phyloP scores from a whole-genome alignment of 53 echinoderm and acorn worm genomes.

The Hippasteria phrygiana region DNA sequence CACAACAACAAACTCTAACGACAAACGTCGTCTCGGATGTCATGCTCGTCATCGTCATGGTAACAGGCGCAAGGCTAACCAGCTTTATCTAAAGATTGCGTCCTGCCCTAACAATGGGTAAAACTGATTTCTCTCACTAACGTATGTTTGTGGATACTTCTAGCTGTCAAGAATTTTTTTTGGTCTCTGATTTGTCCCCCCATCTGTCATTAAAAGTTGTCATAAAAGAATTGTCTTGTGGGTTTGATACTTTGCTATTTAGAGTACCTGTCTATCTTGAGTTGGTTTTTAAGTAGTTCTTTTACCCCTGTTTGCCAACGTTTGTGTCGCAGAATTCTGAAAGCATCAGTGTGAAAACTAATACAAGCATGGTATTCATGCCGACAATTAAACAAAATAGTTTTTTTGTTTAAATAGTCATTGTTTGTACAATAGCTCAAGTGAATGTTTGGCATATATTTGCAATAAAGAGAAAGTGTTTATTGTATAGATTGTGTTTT shows the following conservation, averaged over 20 bases:
- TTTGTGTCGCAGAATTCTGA: too few species aligned
- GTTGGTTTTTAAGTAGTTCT: too few species aligned
- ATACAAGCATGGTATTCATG: too few species aligned
- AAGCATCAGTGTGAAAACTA: too few species aligned
- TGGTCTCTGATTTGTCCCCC: constrained; percentile 7
- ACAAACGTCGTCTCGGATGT: constrained; percentile 22
- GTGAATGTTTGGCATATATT: too few species aligned
- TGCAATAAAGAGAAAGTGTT: too few species aligned
- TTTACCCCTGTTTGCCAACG: too few species aligned
- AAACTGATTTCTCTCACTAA: constrained; percentile 41
- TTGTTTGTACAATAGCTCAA: not conserved
- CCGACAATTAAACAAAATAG: too few species aligned
- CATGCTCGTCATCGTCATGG: constrained; percentile 4
- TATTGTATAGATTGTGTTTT: too few species aligned
- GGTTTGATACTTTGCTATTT: not conserved
- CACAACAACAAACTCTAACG: constrained; percentile 36
- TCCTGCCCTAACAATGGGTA: constrained; percentile 61
- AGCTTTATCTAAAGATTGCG: constrained; percentile 58
- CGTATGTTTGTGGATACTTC: constrained; percentile 19
- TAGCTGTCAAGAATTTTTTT: not conserved
- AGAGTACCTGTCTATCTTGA: too few species aligned
- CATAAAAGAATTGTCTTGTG: not conserved
- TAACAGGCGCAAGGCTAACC: constrained; percentile 63
- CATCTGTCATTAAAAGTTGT: not conserved
- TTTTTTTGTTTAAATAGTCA: not conserved